Evolutionary conservation across 2,888 invertebrate genomes (phyloP).

Genomic region (Nezara viridula): DNA sequence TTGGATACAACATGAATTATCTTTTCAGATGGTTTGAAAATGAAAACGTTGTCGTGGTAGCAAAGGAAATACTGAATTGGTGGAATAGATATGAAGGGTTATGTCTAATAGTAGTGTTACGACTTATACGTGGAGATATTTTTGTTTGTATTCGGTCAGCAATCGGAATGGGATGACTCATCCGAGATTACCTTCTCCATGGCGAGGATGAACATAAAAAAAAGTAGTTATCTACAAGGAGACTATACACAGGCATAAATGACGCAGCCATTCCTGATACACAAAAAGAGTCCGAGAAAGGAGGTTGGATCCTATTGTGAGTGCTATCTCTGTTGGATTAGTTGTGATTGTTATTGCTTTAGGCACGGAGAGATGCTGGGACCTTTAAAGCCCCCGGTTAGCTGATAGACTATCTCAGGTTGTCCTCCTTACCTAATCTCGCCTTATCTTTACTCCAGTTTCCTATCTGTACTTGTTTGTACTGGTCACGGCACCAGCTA

Average conservation of each 20-base stretch:
- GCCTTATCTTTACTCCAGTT: constrained; percentile 43
- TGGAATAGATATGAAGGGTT: too few species aligned
- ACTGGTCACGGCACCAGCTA: constrained; percentile 12
- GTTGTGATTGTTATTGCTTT: constrained; percentile 33
- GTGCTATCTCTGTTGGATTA: neutral
- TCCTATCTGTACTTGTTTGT: constrained; percentile 23
- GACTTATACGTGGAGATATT: neutral
- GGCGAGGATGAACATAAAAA: neutral
- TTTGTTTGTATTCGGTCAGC: neutral
- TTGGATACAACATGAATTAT: too few species aligned
- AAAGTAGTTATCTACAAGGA: neutral
- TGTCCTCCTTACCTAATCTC: constrained; percentile 35
- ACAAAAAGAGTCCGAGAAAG: constrained; percentile 31
- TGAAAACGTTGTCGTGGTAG: too few species aligned
- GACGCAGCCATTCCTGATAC: constrained; percentile 26
- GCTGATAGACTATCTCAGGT: constrained; percentile 3
- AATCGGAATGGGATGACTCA: neutral
- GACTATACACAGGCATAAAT: neutral
- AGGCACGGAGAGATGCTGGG: neutral
- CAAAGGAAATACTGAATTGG: too few species aligned
- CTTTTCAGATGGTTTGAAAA: too few species aligned
- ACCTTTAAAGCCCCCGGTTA: neutral
- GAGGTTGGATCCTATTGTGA: constrained; percentile 40
- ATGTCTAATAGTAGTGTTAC: too few species aligned
- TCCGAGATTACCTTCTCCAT: neutral